Evolutionary conservation across 2,888 invertebrate species (phyloP), one percentile per base, ranked within the genome.

Genomic region (Mycalesis mineus): DNA sequence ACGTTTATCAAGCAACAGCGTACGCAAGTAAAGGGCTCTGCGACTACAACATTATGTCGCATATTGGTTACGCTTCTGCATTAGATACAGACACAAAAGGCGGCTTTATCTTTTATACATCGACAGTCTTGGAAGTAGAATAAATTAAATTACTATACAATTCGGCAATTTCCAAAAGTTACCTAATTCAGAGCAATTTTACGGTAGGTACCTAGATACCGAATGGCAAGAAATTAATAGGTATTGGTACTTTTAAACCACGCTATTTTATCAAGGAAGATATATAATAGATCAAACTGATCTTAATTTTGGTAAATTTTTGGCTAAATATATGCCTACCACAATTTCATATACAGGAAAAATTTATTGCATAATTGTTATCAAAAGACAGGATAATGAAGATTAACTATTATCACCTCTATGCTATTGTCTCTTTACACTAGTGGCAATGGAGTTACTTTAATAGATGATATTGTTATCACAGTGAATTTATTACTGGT

Each of bases 331-430:
- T 22, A 42, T 14, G 14, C 33, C 17, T 33, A 33, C 48, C 2
- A 22, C 55, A 48, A 31, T 41, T 41, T 53, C 28, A 15, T 31
- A 33, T 42, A 54, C 33, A n/a, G 41, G 13, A 57, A 54, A 50
- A 50, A 54, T 57, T 60, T 50, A 60, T 49, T 57, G 37, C 33
- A 50, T 41, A 33, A 37, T 22, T 22, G 22, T 56, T 56, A 44
- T 37, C 40, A 44, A 40, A 29, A 56, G 53, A 54, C 14, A 39
- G 36, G 29, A 47, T 60, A 57, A 54, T 51, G 29, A 41, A 57
- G 54, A 57, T 57, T 40, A 57, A n/a, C 36, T 42, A n/a, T 55
- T 51, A 51, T 55, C 22, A 22, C 22, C 42, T 44, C 33, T 28
- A 14, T 13, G 14, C 22, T 29, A 51, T 36, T 39, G 15, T 28